Conservation (phyloP, 2,113 vertebrate species). For the Onychorhynchus coronatus region DNA sequence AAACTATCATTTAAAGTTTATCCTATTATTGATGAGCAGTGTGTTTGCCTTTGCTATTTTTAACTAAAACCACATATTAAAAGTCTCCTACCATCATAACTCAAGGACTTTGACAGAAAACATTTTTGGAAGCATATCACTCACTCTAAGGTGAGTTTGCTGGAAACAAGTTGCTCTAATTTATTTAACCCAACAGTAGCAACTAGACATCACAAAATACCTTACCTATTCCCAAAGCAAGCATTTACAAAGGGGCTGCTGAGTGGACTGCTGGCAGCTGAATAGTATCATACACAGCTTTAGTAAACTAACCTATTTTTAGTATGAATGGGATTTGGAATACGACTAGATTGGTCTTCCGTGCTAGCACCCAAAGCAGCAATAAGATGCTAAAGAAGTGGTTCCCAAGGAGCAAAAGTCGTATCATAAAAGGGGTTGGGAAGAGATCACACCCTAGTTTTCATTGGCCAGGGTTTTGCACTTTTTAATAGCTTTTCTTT, state of each 20-base stretch:
- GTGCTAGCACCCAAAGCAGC: not conserved
- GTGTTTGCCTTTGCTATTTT: not conserved
- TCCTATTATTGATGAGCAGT: not conserved
- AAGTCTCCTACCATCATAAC: not conserved
- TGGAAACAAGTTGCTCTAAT: not conserved
- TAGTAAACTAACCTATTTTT: not conserved
- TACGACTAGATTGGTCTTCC: not conserved
- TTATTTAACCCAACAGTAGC: not conserved
- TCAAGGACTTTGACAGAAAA: not conserved
- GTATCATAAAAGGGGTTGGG: not conserved
- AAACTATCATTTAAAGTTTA: conserved; percentile 13
- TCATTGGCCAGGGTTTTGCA: not conserved
- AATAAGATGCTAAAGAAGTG: not conserved
- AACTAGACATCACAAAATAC: not conserved
- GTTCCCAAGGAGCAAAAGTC: not conserved
- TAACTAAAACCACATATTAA: not conserved
- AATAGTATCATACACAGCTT: not conserved
- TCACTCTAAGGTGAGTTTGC: not conserved
- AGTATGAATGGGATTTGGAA: not conserved
- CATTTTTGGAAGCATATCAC: not conserved
- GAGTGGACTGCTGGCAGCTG: not conserved
- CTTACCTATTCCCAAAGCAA: not conserved
- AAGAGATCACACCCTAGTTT: not conserved
- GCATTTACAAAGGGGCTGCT: not conserved
- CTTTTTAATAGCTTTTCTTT: not conserved